Evolutionary conservation across 2,113 vertebrate species (phyloP), one percentile per base, ranked within the genome.

Genomic region (Chamaea fasciata): DNA sequence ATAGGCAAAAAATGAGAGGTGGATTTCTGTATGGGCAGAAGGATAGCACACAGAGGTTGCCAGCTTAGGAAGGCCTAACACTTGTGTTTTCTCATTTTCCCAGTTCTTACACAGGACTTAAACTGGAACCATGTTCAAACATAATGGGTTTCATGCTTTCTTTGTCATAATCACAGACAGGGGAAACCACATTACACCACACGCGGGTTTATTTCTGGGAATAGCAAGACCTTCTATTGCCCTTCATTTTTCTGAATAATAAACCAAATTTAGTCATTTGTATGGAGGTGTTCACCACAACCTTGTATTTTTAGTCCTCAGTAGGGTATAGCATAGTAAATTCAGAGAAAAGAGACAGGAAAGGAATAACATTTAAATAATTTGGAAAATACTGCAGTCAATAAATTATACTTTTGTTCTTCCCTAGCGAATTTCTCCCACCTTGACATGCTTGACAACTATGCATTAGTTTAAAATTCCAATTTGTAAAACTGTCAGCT

Each of bases 321-420:
- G 42, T 31, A 80, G 67, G 7, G 26, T 47, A 27, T 18, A 74
- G 21, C 3, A 2, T 30, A 71, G 12, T 35, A 50, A 94, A 22
- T 86, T 91, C 60, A 74, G 46, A 90, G 78, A 76, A 92, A 73
- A 5, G 4, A 67, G 63, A 67, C 15, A 39, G 28, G 59, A 91
- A 83, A 92, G 16, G 56, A 95, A 93, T 91, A 83, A 77, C 6
- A 80, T 95, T 88, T 95, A 87, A 95, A 88, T 87, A 91, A 91
- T 85, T 77, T 70, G 50, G 77, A 90, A 89, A 95, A 94, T 56
- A 62, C 24, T n/a, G 33, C 75, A 77, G 79, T 85, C 63, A 85
- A 46, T 95, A 91, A 91, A 94, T 95, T 80, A 52, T 30, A 90
- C 47, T 95, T 88, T 59, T 92, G 63, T 95, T 90, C 75, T 88